Percentiles rank a stretch among this genome's conserved stretches.
phyloP scores from a whole-genome alignment of 2,888 invertebrate species.

The Chouioia cunea region DNA sequence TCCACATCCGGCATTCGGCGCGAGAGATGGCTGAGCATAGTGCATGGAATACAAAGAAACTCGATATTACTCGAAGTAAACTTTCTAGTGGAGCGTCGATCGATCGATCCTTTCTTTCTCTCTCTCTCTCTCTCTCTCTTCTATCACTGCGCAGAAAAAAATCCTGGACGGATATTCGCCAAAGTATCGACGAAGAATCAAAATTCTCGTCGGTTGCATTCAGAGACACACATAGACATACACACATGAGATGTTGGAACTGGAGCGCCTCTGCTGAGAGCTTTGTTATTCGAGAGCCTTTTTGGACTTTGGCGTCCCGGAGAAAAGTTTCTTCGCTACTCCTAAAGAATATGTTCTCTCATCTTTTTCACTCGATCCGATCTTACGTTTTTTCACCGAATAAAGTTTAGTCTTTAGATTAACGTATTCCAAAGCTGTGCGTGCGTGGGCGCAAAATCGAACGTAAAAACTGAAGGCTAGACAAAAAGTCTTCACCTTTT shows the following conservation, averaged over 20 bases:
- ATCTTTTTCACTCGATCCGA: constrained; percentile 30
- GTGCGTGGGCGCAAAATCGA: not conserved
- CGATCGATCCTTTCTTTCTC: too few species aligned
- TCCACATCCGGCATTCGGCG: too few species aligned
- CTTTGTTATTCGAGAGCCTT: constrained; percentile 44
- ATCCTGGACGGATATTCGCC: constrained; percentile 7
- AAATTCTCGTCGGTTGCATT: constrained; percentile 24
- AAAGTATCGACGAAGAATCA: constrained; percentile 22
- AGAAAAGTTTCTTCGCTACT: too few species aligned
- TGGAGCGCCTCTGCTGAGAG: not conserved
- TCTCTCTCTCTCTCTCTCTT: too few species aligned
- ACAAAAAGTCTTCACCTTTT: constrained; percentile 10
- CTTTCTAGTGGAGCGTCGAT: too few species aligned
- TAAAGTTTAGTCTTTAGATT: constrained; percentile 39
- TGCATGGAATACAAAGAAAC: too few species aligned
- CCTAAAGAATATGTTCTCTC: constrained; percentile 17
- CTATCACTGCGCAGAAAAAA: too few species aligned
- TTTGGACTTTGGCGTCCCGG: constrained; percentile 32
- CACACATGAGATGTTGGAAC: too few species aligned
- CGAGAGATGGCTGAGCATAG: too few species aligned
- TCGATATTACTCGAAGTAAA: too few species aligned
- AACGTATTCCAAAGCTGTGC: constrained; percentile 37
- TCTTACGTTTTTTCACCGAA: constrained; percentile 16
- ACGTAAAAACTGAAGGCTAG: constrained; percentile 33
- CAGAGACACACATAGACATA: not conserved